Percentiles rank a stretch among this genome's conserved stretches.
Evolutionary conservation across 2,797 vertebrate genomes (phyloP).

Genomic region (Chaenodraco wilsoni): DNA sequence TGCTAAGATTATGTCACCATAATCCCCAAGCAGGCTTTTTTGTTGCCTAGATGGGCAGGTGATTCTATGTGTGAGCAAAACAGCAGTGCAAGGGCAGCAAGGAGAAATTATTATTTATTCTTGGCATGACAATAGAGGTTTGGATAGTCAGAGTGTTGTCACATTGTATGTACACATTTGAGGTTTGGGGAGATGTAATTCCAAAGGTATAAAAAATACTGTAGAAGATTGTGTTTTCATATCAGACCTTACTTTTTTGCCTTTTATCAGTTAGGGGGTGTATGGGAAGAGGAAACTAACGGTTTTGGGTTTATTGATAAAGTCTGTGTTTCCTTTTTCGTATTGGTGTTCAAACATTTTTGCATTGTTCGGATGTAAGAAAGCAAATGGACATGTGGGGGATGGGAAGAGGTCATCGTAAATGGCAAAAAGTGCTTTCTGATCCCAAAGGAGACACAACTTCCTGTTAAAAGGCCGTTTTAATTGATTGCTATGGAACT

Average conservation of each 20-base stretch:
- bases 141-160: constrained; percentile 80
- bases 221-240: constrained; percentile 73
- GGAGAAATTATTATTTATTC: constrained; percentile 84
- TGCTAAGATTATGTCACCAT: constrained; percentile 88
- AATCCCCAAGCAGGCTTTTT: constrained; percentile 86
- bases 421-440: constrained; percentile 51
- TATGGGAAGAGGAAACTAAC: constrained; percentile 55
- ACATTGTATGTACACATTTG: constrained; percentile 78
- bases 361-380: constrained; percentile 42
- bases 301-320: constrained; percentile 63
- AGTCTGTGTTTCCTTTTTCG: constrained; percentile 44
- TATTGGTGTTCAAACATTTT: constrained; percentile 44
- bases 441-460: constrained; percentile 69
- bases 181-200: constrained; percentile 75
- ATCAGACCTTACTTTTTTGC: constrained; percentile 61
- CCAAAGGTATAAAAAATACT: constrained; percentile 70
- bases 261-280: constrained; percentile 49
- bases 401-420: constrained; percentile 58
- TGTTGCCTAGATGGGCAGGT: constrained; percentile 86
- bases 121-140: constrained; percentile 77
- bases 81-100: constrained; percentile 76
- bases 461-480: constrained; percentile 77
- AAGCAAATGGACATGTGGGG: constrained; percentile 61
- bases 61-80: constrained; percentile 83
- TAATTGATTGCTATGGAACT: constrained; percentile 88